Conservation (phyloP, 2,888 invertebrate genomes). For the Alloscopus bannaensis region DNA sequence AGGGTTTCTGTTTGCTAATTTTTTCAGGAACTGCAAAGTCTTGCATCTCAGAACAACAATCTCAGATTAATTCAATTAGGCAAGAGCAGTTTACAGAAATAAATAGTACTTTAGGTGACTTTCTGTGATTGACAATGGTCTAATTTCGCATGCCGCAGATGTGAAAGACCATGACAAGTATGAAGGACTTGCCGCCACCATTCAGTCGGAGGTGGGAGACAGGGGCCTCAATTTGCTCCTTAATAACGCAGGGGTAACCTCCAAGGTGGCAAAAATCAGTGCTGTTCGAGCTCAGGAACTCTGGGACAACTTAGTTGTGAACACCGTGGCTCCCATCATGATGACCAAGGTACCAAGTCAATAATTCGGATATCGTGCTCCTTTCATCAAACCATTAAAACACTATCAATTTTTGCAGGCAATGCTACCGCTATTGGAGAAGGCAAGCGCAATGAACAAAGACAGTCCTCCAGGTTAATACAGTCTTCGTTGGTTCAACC, state of each 20-base stretch:
- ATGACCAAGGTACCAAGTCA: slow-evolving; percentile 83
- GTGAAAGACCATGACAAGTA: slow-evolving; percentile 81
- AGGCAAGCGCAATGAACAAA: slow-evolving; percentile 47
- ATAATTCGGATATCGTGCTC: neutral
- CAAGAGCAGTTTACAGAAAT: slow-evolving; percentile 16
- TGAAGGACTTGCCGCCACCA: slow-evolving; percentile 79
- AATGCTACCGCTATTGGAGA: slow-evolving; percentile 80
- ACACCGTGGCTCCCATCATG: slow-evolving; percentile 90
- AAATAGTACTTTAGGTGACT: neutral
- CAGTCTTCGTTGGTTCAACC: neutral
- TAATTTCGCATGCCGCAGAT: slow-evolving; percentile 79
- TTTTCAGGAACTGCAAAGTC: slow-evolving; percentile 61
- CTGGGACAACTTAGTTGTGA: slow-evolving; percentile 81
- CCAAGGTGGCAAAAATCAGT: slow-evolving; percentile 84
- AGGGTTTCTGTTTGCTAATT: neutral
- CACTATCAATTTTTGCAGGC: slow-evolving; percentile 78
- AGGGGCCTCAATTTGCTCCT: slow-evolving; percentile 89
- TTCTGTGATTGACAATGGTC: neutral
- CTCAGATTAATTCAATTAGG: slow-evolving; percentile 68
- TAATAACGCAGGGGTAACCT: slow-evolving; percentile 90
- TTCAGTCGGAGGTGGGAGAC: slow-evolving; percentile 80
- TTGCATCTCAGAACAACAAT: slow-evolving; percentile 53
- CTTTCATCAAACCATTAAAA: neutral
- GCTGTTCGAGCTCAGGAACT: slow-evolving; percentile 80
- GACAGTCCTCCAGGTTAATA: slow-evolving; percentile 36